Base-by-base conservation (phyloP, 1,140 invertebrate species). In the Lasaia peninsularis region DNA sequence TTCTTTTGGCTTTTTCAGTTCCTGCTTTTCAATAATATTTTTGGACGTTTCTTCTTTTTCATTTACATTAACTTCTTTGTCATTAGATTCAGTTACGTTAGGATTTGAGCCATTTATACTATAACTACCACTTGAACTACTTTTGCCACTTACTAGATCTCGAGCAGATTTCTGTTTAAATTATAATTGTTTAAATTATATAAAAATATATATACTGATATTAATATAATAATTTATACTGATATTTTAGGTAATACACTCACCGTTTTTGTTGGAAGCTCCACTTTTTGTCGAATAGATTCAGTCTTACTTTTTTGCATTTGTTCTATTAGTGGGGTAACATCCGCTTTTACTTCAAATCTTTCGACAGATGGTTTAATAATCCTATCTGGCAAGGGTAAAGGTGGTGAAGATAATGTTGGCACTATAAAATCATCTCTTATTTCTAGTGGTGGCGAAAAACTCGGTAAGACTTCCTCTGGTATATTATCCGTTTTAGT, bases 51-150 rank as follows among this genome's bases (percentile, higher is more conserved):
- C 67, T 58, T 78, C 72, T 10, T 61, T 70, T 63, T 78, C 85
- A 56, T 81, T 75, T 33, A 63, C 69, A 48, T 60, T 62, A 55
- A 68, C 65, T 70, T 85, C 80, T 55, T 80, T 74, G 50, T 71
- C 69, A 14, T 61, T 60, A 65, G 67, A 71, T 72, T 88, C 83
- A 16, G 79, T 80, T 40, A 89, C 69, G 76, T 91, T 91, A 31
- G 91, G 89, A 67, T 90, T 91, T 63, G 89, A 90, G 63, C 90
- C 92, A 50, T 90, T 89, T 69, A 92, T 81, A 67, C 92, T 92
- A 75, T 93, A 93, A 67, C 93, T 93, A 51, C 92, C 92, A 60
- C 92, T 93, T 48, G 92, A 93, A 60, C 91, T 92, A 86, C 93
- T 93, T 68, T 92, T 93, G 16, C 92, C 92, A 59, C 83, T 88